Evolutionary conservation across 2,888 invertebrate species (phyloP), one percentile per base, ranked within the genome.

Genomic region (Hirtodrosophila duncani): DNA sequence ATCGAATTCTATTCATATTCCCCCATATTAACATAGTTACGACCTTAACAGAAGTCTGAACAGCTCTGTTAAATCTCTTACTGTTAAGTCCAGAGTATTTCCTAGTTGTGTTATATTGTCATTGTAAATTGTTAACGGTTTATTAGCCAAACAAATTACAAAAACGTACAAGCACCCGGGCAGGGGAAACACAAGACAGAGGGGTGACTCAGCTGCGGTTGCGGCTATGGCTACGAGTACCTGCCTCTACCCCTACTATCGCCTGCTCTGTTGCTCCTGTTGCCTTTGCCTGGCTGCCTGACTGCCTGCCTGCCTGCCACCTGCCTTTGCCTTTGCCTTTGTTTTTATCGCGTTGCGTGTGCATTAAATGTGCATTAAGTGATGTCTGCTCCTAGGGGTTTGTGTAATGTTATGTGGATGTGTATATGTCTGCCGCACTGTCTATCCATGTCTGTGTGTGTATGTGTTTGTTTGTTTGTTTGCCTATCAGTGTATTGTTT

Each of bases 351-450:
- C 24, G 38, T 18, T 45, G 44, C 26, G 17, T 34, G 36, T 50
- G 53, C 72, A 77, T 67, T 77, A 71, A 71, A 55, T 61, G 61
- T 53, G 59, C 72, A 72, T 72, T 72, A 81, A 58, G 13, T 23
- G 10, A 14, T n/a, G n/a, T 3, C 7, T 29, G 39, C 13, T 11
- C 17, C 27, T 7, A 10, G 9, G 6, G 2, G 9, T 23, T 37
- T 37, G 14, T 24, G 36, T 23, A 36, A 36, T 14, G 7, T 38
- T 27, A 23, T 7, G 13, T 14, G 16, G 11, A 38, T 30, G 27
- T 30, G 52, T 50, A 48, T 45, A 48, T 29, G 49, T 44, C 67
- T 62, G 46, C 38, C 44, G 50, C 59, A 63, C 42, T n/a, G n/a
- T n/a, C n/a, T n/a, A n/a, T 60, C 62, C 43, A 20, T 52, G 24